Evolutionary conservation across 2,113 vertebrate species (phyloP).

Genomic region (Festucalex cinctus): DNA sequence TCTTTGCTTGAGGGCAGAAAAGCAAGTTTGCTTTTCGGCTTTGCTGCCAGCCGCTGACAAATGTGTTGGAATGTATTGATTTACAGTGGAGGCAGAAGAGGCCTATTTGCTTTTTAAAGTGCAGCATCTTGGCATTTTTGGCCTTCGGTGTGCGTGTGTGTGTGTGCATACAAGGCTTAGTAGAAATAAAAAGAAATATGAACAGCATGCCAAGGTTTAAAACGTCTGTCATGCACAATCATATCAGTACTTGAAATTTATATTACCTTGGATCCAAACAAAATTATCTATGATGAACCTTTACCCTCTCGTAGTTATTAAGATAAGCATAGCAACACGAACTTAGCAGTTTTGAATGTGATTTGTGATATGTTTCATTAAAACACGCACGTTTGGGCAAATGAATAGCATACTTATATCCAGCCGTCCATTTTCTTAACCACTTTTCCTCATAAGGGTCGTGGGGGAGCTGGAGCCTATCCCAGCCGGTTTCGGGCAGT

Average conservation of each 20-base stretch:
- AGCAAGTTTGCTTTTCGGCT: constrained; percentile 31
- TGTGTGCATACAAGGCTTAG: constrained; percentile 11
- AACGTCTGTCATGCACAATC: neutral
- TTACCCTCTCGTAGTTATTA: neutral
- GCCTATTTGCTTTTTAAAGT: constrained; percentile 39
- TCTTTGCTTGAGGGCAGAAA: constrained; percentile 38
- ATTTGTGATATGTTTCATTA: neutral
- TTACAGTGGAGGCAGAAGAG: constrained; percentile 32
- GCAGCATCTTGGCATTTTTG: constrained; percentile 21
- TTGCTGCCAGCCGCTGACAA: constrained; percentile 48
- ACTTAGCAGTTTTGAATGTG: neutral
- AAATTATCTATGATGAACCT: neutral
- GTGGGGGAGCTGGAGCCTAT: too few relatives aligned
- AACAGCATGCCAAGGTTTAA: neutral
- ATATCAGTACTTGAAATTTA: neutral
- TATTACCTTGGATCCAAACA: neutral
- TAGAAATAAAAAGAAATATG: constrained; percentile 5
- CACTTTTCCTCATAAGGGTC: too few relatives aligned
- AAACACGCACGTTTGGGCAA: too few relatives aligned
- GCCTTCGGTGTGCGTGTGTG: constrained; percentile 2
- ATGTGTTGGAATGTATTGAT: constrained; percentile 64
- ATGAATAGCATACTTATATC: too few relatives aligned
- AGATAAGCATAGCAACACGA: neutral
- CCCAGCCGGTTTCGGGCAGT: too few relatives aligned
- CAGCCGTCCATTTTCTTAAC: too few relatives aligned